Percentiles rank a stretch among this genome's conserved stretches.
phyloP scores from a whole-genome alignment of 2,888 invertebrate genomes.

The Rhabditophanes sp. region DNA sequence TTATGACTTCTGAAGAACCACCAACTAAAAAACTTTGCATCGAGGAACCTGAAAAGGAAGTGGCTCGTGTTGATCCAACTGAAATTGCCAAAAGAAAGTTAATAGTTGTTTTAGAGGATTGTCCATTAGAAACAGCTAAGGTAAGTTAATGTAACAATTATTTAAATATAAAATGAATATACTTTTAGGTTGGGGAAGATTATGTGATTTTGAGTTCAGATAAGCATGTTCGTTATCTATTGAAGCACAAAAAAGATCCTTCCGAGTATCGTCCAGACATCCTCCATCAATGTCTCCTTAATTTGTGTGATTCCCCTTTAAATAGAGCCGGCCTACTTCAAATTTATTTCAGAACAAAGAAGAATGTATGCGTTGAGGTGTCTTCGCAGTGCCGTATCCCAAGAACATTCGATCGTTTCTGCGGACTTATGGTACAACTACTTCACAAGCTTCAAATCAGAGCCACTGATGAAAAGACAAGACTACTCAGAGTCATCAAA shows the following conservation, averaged over 20 bases:
- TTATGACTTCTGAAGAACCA: too few species aligned
- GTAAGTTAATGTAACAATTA: conserved; percentile 49
- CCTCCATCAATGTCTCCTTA: conserved; percentile 79
- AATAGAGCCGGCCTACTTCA: conserved; percentile 89
- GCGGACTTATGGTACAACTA: conserved; percentile 88
- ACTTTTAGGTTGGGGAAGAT: conserved; percentile 26
- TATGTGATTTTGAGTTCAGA: conserved; percentile 36
- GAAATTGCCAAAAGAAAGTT: too few species aligned
- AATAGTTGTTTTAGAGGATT: conserved; percentile 77
- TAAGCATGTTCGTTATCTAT: conserved; percentile 43
- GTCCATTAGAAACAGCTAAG: conserved; percentile 87
- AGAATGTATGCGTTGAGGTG: conserved; percentile 48
- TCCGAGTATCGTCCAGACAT: conserved; percentile 86
- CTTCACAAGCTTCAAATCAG: conserved; percentile 81
- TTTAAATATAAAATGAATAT: conserved; percentile 12
- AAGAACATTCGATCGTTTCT: conserved; percentile 85
- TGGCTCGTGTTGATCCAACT: too few species aligned
- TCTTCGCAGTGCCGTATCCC: conserved; percentile 94
- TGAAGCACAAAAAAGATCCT: conserved; percentile 69
- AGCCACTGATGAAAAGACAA: conserved; percentile 72
- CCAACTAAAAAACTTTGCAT: too few species aligned
- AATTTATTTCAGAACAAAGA: conserved; percentile 53
- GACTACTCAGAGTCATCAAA: conserved; percentile 74
- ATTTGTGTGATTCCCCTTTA: conserved; percentile 90
- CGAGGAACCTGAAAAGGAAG: too few species aligned